These are phyloP conservation scores for Volucella zonaria DNA, from an alignment of 2,888 invertebrate species.

Conservation along the genomic window DNA sequence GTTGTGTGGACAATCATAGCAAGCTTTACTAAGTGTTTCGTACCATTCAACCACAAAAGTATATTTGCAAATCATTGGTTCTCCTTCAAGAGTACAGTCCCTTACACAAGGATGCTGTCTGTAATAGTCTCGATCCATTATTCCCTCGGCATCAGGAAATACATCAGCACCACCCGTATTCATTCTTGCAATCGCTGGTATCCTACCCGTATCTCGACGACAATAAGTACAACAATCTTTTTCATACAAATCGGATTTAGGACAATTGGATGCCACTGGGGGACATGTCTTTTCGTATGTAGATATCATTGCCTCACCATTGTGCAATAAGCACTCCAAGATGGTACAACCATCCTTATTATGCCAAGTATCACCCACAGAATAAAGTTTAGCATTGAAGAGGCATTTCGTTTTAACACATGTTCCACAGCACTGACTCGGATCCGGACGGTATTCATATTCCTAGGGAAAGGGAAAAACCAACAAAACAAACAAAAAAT, in stretches of 20 bases:
- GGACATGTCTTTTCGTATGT: slow-evolving; percentile 80
- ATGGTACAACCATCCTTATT: slow-evolving; percentile 80
- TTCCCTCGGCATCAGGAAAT: slow-evolving; percentile 73
- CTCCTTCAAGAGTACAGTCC: slow-evolving; percentile 83
- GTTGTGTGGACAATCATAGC: slow-evolving; percentile 91
- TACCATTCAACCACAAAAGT: slow-evolving; percentile 88
- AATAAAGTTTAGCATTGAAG: slow-evolving; percentile 78
- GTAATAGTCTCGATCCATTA: slow-evolving; percentile 79
- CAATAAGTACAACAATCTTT: slow-evolving; percentile 80
- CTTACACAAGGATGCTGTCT: slow-evolving; percentile 85
- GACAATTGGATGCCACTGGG: slow-evolving; percentile 78
- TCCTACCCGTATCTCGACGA: slow-evolving; percentile 44
- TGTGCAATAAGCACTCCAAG: slow-evolving; percentile 78
- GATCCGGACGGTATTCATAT: slow-evolving; percentile 77
- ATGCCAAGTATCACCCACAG: slow-evolving; percentile 81
- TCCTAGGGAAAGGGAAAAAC: slow-evolving; percentile 76
- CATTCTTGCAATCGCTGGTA: background rate
- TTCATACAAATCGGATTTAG: slow-evolving; percentile 76
- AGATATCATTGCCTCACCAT: slow-evolving; percentile 78
- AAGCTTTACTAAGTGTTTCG: slow-evolving; percentile 93
- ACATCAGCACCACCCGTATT: slow-evolving; percentile 33
- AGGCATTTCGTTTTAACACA: slow-evolving; percentile 81
- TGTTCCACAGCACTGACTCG: slow-evolving; percentile 80
- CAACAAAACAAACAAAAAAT: background rate
- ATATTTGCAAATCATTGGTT: slow-evolving; percentile 86